phyloP scores from a whole-genome alignment of 2,797 vertebrate genomes.

The Arrhamphus sclerolepis region DNA sequence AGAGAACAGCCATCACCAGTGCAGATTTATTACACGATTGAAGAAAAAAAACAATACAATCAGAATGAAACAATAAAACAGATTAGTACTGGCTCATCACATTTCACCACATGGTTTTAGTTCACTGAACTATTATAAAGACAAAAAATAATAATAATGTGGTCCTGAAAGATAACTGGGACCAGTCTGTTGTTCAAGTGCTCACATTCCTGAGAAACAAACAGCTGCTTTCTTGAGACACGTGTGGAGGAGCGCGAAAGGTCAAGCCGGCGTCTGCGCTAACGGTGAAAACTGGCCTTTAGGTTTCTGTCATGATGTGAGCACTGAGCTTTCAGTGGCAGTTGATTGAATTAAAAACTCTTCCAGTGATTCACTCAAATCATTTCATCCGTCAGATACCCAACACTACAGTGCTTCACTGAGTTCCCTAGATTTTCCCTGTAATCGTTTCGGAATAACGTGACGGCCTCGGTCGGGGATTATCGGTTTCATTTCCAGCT shows the following conservation, averaged over 20 bases:
- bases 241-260: conserved; percentile 37
- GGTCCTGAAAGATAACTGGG: conserved; percentile 57
- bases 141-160: no score
- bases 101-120: conserved; percentile 49
- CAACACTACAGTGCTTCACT: conserved; percentile 21
- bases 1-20: conserved; percentile 35
- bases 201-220: conserved; percentile 76
- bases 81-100: conserved; percentile 36
- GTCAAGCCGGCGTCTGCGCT: no score
- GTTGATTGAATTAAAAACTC: conserved; percentile 41
- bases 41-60: conserved; percentile 52
- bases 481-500: neutral
- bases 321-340: conserved; percentile 46
- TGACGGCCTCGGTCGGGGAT: conserved; percentile 12
- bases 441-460: neutral
- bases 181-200: conserved; percentile 58
- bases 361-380: no score
- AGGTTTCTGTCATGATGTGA: conserved; percentile 26
- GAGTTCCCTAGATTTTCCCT: conserved; percentile 26
- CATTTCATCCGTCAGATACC: neutral
- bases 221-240: conserved; percentile 58
- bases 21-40: conserved; percentile 41
- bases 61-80: conserved; percentile 54
- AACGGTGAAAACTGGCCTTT: conserved; percentile 19
- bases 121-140: conserved; percentile 63